Conservation (phyloP, 2,888 invertebrate genomes). For the Conus canariensis region DNA sequence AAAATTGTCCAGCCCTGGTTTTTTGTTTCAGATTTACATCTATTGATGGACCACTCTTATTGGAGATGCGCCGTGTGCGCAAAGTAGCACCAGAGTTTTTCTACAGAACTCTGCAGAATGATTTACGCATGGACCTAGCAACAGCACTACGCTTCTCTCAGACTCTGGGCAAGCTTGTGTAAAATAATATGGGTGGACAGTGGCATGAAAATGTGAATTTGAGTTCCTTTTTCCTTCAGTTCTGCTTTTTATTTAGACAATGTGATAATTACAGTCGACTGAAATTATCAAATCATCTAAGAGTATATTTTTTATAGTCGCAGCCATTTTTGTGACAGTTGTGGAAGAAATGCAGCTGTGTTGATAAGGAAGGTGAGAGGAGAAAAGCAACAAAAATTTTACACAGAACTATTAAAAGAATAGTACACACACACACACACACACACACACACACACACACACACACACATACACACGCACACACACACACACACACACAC, state of each 20-base stretch:
- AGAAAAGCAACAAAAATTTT: background rate
- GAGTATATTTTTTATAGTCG: background rate
- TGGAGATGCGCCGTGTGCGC: constrained; percentile 67
- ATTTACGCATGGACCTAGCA: constrained; percentile 48
- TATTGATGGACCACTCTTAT: constrained; percentile 67
- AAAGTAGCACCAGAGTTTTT: constrained; percentile 71
- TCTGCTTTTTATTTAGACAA: background rate
- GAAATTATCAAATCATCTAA: background rate
- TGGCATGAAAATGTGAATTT: too few species aligned
- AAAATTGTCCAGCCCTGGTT: too few species aligned
- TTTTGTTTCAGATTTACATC: constrained; percentile 59
- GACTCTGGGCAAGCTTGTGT: constrained; percentile 36
- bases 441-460: background rate
- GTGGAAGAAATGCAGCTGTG: background rate
- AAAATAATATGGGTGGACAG: background rate
- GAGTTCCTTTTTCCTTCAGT: background rate
- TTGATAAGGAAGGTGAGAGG: background rate
- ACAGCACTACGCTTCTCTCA: constrained; percentile 33
- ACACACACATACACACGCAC: background rate
- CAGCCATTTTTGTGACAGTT: background rate
- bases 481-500: constrained; percentile 10
- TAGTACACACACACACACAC: background rate
- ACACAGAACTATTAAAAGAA: too few species aligned
- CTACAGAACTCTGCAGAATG: constrained; percentile 64
- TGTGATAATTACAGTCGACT: too few species aligned